A percentile compares a stretch with the other conserved stretches of the same genome.
phyloP scores from a whole-genome alignment of 2,113 vertebrate genomes.

The Ceuthmochares aereus region DNA sequence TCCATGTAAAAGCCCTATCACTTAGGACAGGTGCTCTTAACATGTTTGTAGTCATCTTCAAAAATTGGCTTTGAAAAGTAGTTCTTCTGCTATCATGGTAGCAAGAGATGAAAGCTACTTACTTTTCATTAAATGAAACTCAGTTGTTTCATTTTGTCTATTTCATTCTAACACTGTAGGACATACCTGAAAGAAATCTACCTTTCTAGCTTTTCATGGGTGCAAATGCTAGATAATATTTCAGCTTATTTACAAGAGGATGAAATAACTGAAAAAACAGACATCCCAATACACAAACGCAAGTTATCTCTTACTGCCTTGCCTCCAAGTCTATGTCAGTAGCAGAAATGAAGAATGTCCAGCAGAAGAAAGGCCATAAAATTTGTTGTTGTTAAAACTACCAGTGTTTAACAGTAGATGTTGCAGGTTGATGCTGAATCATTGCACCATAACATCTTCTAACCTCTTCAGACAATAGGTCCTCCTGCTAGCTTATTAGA shows the following conservation, averaged over 20 bases:
- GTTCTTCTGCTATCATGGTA: not conserved
- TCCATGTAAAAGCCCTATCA: not conserved
- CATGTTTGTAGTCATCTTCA: not conserved
- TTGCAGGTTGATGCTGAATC: not conserved
- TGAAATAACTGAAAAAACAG: not conserved
- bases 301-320: not conserved
- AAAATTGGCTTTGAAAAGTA: not conserved
- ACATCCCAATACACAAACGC: not conserved
- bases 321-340: not conserved
- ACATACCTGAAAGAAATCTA: not conserved
- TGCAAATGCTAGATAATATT: fast-evolving
- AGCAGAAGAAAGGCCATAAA: not conserved
- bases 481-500: not conserved
- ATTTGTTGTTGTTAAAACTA: not conserved
- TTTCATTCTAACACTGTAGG: not conserved
- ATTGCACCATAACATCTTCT: not conserved
- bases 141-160: not conserved
- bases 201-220: not conserved
- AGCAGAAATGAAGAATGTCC: not conserved
- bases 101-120: not conserved
- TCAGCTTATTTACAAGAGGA: not conserved
- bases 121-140: not conserved
- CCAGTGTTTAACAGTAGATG: not conserved
- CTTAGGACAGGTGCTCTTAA: not conserved
- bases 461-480: not conserved